Percentiles rank a stretch among this genome's conserved stretches.
Evolutionary conservation across 2,888 invertebrate genomes (phyloP).

Genomic region (Teinopalpus imperialis): DNA sequence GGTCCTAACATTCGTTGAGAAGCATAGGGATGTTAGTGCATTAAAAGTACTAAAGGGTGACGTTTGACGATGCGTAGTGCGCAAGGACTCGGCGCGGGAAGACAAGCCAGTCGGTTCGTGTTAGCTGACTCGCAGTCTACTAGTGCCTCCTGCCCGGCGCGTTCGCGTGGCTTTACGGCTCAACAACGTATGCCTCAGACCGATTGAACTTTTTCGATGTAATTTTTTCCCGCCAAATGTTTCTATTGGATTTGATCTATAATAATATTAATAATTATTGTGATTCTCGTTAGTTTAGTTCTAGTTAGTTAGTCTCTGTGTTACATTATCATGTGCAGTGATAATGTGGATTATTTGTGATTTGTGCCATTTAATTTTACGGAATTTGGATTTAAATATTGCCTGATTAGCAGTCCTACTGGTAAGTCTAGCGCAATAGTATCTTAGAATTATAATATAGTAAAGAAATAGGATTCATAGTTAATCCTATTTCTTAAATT

Average conservation of each 20-base stretch:
- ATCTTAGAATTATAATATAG: too few relatives aligned
- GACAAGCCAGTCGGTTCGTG: conserved; percentile 37
- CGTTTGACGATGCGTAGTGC: conserved; percentile 50
- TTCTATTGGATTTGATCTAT: conserved; percentile 35
- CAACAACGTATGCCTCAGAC: conserved; percentile 31
- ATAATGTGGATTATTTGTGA: conserved; percentile 45
- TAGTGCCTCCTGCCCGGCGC: conserved; percentile 42
- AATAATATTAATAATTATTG: conserved; percentile 32
- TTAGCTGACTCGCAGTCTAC: conserved; percentile 67
- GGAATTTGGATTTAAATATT: conserved; percentile 23
- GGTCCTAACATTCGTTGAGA: conserved; percentile 16
- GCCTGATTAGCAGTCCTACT: conserved; percentile 1
- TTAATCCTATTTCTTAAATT: too few relatives aligned
- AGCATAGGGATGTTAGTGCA: conserved; percentile 44
- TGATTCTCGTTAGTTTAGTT: too few relatives aligned
- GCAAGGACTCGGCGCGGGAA: conserved; percentile 68
- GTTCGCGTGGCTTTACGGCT: conserved; percentile 45
- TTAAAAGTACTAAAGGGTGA: conserved; percentile 53
- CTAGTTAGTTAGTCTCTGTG: too few relatives aligned
- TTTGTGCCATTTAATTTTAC: conserved; percentile 30
- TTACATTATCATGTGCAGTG: conserved; percentile 37
- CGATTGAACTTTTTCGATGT: conserved; percentile 68
- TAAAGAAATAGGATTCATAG: too few relatives aligned
- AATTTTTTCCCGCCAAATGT: conserved; percentile 62
- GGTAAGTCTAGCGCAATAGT: conserved; percentile 20